phyloP scores from a whole-genome alignment of 2,113 vertebrate species.

The Sylvilagus bachmani region DNA sequence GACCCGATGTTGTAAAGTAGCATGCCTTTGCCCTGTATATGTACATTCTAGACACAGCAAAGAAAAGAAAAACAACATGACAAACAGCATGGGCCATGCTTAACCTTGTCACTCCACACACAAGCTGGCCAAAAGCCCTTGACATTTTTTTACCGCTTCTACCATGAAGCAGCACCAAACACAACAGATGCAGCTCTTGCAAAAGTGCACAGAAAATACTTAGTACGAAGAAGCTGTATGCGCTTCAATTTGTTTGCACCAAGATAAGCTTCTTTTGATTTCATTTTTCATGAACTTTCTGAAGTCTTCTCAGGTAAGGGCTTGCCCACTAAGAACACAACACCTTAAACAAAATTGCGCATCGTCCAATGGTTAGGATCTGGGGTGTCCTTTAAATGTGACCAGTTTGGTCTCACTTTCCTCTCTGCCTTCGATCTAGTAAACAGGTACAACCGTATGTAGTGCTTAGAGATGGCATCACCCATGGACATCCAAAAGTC shows the following conservation, averaged over 20 bases:
- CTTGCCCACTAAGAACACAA: background rate
- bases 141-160: background rate
- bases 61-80: background rate
- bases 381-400: slow-evolving; percentile 48
- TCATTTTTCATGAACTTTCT: too few species aligned
- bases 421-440: slow-evolving; percentile 36
- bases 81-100: background rate
- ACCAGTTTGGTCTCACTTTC: background rate
- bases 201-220: too few species aligned
- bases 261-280: too few species aligned
- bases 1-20: background rate
- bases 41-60: slow-evolving; percentile 11
- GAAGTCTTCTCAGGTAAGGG: background rate
- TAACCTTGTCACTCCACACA: slow-evolving; percentile 51
- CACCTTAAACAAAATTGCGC: background rate
- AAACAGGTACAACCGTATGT: slow-evolving; percentile 37
- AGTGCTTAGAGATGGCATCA: background rate
- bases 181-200: background rate
- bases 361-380: background rate
- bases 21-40: background rate
- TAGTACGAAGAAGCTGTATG: too few species aligned
- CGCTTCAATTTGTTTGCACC: too few species aligned
- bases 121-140: background rate
- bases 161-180: background rate
- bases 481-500: slow-evolving; percentile 32